phyloP scores from a whole-genome alignment of 2,888 invertebrate species.

The Calliopum simillimum region DNA sequence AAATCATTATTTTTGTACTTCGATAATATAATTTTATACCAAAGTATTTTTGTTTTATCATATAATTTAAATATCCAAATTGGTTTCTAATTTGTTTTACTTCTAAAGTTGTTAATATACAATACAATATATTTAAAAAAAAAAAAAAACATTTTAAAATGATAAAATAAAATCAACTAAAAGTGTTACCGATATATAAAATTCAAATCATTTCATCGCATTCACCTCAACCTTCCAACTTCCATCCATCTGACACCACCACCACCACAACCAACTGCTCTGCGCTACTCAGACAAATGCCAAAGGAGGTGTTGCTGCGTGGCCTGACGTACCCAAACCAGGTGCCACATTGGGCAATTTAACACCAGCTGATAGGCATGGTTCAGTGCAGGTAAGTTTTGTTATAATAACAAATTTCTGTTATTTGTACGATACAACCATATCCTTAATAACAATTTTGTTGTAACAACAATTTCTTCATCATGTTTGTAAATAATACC shows the following conservation, averaged over 20 bases:
- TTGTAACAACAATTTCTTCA: constrained; percentile 25
- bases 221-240: constrained; percentile 11
- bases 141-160: constrained; percentile 31
- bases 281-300: constrained; percentile 66
- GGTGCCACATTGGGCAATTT: constrained; percentile 84
- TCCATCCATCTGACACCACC: background rate
- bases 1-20: too few relatives aligned
- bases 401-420: constrained; percentile 26
- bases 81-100: constrained; percentile 21
- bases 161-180: constrained; percentile 21
- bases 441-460: background rate
- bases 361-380: constrained; percentile 95
- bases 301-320: constrained; percentile 83
- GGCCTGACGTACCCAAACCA: constrained; percentile 88
- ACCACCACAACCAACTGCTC: background rate
- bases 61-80: constrained; percentile 11
- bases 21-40: too few relatives aligned
- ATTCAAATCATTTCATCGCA: constrained; percentile 28
- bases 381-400: constrained; percentile 90
- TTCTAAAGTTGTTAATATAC: constrained; percentile 13
- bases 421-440: constrained; percentile 44
- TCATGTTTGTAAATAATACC: constrained; percentile 21
- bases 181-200: constrained; percentile 5
- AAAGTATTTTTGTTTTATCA: background rate
- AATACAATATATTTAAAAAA: constrained; percentile 28